Evolutionary conservation across 1,140 invertebrate species (phyloP), one percentile per base, ranked within the genome.

Genomic region (Hyles euphorbiae): DNA sequence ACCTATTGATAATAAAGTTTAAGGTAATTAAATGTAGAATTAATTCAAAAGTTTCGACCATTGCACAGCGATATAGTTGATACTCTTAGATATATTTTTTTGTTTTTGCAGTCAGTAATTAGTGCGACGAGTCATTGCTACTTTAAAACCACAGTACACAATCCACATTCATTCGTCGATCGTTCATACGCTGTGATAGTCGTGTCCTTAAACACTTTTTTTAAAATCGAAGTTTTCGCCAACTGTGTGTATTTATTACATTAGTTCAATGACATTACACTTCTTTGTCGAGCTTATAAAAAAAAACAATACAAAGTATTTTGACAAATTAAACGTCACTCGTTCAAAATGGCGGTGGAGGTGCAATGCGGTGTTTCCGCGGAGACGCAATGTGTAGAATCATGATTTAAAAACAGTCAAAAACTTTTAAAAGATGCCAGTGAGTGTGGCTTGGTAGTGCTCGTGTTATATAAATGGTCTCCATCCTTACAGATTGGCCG

Each of bases 281-380:
- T 48, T n/a, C 12, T 11, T 5, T 1, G n/a, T n/a, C 10, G 46
- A 11, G 46, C 4, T 40, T 40, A 8, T 36, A 9, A 45, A 22
- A 44, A 54, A 54, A 54, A 44, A 49, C 7, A 32, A 12, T 51
- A 33, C 10, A 11, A 12, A 36, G n/a, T 43, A 12, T 53, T 72
- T 77, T 78, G 76, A 78, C 76, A 77, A 55, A 58, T 49, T 61
- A 61, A 68, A 72, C 65, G 72, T 77, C 69, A 73, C 61, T 71
- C 60, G 32, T 76, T 69, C 69, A 84, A 83, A 76, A 86, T 86
- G 82, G 81, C 78, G 70, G 60, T 72, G 72, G 70, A 81, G 85
- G 85, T 88, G 85, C 85, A 87, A 84, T 88, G 85, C 85, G 82
- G 85, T 87, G 85, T 87, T 88, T 87, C 78, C 82, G 83, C 80